These are phyloP conservation scores for Acrocyrtus sp. DNA, from an alignment of 2,888 invertebrate species.

Conservation along the genomic window DNA sequence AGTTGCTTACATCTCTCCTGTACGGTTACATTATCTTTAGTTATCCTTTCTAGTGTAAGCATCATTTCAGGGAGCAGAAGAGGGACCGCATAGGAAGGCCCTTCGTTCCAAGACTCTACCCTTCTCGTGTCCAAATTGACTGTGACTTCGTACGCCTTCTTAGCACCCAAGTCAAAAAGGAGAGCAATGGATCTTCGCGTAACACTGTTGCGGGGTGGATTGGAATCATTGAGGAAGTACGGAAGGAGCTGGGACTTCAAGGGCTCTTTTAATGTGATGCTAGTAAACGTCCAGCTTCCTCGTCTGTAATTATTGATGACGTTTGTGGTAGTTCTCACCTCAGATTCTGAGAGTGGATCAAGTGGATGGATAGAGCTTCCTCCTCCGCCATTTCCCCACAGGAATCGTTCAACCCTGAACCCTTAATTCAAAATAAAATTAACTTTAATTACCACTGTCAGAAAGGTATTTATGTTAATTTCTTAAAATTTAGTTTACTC, in stretches of 20 bases:
- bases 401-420: too few relatives aligned
- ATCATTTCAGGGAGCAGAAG: slow-evolving; percentile 14
- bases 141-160: slow-evolving; percentile 21
- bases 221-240: slow-evolving; percentile 23
- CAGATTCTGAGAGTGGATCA: slow-evolving; percentile 24
- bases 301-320: slow-evolving; percentile 4
- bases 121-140: slow-evolving; percentile 35
- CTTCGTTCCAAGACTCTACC: slow-evolving; percentile 32
- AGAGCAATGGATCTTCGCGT: slow-evolving; percentile 32
- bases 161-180: slow-evolving; percentile 18
- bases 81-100: not conserved
- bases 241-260: slow-evolving; percentile 31
- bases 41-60: slow-evolving; percentile 24
- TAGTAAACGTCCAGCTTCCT: slow-evolving; percentile 16
- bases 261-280: slow-evolving; percentile 34
- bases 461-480: too few relatives aligned
- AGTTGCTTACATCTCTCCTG: slow-evolving; percentile 16
- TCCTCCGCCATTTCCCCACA: too few relatives aligned
- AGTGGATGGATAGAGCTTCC: too few relatives aligned
- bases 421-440: too few relatives aligned
- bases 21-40: slow-evolving; percentile 11
- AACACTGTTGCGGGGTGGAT: slow-evolving; percentile 9
- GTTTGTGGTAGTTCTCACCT: slow-evolving; percentile 16
- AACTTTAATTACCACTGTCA: too few relatives aligned
- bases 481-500: too few relatives aligned